Conservation (phyloP, 2,888 invertebrate genomes). For the Parnassius smintheus region DNA sequence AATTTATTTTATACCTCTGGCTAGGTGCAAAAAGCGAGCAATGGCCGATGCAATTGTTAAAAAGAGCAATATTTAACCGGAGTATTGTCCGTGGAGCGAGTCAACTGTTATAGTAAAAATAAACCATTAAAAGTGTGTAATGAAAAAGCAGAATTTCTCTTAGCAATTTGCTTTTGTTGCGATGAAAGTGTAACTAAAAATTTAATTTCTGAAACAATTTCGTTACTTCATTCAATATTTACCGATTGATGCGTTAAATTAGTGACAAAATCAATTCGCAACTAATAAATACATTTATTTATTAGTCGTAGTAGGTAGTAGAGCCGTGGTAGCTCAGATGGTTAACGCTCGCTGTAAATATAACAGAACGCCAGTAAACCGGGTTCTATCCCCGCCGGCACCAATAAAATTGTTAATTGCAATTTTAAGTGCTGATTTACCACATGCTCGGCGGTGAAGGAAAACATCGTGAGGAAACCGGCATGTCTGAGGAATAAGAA, state of each 20-base stretch:
- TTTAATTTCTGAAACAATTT: slow-evolving; percentile 4
- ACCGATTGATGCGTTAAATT: slow-evolving; percentile 3
- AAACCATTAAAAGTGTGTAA: slow-evolving; percentile 31
- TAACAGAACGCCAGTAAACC: no score
- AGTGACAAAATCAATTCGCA: background rate
- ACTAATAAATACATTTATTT: no score
- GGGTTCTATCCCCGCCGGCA: no score
- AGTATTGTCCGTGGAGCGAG: slow-evolving; percentile 47
- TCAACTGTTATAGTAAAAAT: slow-evolving; percentile 2
- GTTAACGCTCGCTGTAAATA: no score
- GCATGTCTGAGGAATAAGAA: no score
- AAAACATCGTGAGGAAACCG: no score
- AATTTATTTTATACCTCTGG: slow-evolving; percentile 67
- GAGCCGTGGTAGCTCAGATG: no score
- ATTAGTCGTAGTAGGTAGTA: no score
- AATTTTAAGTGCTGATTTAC: no score
- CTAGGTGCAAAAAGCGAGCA: slow-evolving; percentile 51
- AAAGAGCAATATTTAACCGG: slow-evolving; percentile 50
- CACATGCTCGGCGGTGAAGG: no score
- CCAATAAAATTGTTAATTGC: no score
- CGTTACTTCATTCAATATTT: slow-evolving; percentile 13
- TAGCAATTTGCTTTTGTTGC: slow-evolving; percentile 21
- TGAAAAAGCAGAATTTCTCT: slow-evolving; percentile 47
- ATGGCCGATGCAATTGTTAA: slow-evolving; percentile 49
- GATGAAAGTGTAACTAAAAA: slow-evolving; percentile 24